These are phyloP conservation scores for Euzetes globulus DNA, from an alignment of 2,888 invertebrate genomes.

Conservation along the genomic window DNA sequence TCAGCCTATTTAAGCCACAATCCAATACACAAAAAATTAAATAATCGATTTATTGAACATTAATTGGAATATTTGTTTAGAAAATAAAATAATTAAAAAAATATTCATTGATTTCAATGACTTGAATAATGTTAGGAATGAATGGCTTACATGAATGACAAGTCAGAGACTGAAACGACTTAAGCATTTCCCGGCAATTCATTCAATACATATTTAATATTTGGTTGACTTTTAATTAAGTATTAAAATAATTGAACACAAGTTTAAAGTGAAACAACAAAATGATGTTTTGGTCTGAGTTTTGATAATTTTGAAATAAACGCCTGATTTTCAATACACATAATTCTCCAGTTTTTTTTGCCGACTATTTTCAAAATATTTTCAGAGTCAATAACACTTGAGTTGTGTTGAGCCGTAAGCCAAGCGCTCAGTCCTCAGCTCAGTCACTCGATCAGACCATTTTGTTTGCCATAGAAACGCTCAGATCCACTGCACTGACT, in stretches of 20 bases:
- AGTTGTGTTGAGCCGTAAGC: slow-evolving; percentile 1
- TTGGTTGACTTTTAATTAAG: neutral
- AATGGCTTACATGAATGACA: neutral
- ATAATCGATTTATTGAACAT: no score
- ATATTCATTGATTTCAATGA: neutral
- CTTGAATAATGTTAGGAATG: neutral
- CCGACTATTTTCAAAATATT: slow-evolving; percentile 16
- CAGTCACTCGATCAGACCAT: neutral
- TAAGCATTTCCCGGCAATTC: neutral
- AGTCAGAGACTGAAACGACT: neutral
- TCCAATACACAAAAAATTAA: no score
- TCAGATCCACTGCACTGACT: neutral
- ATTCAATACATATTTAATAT: neutral
- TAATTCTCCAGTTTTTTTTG: neutral
- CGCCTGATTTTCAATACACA: slow-evolving; percentile 5
- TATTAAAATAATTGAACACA: neutral
- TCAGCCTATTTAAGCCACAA: no score
- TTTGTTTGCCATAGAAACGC: slow-evolving; percentile 25
- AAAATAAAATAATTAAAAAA: no score
- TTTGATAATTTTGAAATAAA: neutral
- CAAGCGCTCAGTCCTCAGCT: neutral
- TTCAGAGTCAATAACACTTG: slow-evolving; percentile 23
- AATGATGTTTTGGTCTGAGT: neutral
- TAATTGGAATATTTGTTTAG: no score
- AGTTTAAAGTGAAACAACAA: neutral